phyloP scores from a whole-genome alignment of 2,797 vertebrate genomes.

The Phylloscopus collybita region DNA sequence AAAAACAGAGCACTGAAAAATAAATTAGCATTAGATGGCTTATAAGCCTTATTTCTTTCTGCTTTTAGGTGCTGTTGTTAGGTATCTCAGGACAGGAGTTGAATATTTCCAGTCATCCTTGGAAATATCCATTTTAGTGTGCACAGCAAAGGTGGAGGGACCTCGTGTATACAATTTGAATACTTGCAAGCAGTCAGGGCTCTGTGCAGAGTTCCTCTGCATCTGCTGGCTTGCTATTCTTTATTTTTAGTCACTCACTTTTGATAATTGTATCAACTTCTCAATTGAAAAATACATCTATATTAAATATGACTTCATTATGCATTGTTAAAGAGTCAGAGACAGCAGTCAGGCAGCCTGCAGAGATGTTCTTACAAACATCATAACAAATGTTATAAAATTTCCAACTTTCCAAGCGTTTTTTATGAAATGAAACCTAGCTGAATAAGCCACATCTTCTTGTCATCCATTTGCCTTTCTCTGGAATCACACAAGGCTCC shows the following conservation, averaged over 20 bases:
- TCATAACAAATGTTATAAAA: neutral
- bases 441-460: neutral
- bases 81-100: neutral
- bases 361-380: neutral
- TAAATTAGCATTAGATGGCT: neutral
- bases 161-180: neutral
- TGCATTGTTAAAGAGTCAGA: neutral
- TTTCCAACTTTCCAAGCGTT: neutral
- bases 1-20: neutral
- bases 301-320: neutral
- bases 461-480: neutral
- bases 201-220: neutral
- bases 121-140: neutral
- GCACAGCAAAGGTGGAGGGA: neutral
- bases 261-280: neutral
- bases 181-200: neutral
- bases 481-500: neutral
- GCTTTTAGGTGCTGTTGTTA: neutral
- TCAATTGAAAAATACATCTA: neutral
- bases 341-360: neutral
- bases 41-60: neutral
- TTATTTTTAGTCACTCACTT: neutral
- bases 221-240: neutral
- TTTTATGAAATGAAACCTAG: neutral
- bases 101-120: neutral